These are phyloP conservation scores for Bombus confusus DNA, from an alignment of 1,140 invertebrate genomes.

Conservation along the genomic window DNA sequence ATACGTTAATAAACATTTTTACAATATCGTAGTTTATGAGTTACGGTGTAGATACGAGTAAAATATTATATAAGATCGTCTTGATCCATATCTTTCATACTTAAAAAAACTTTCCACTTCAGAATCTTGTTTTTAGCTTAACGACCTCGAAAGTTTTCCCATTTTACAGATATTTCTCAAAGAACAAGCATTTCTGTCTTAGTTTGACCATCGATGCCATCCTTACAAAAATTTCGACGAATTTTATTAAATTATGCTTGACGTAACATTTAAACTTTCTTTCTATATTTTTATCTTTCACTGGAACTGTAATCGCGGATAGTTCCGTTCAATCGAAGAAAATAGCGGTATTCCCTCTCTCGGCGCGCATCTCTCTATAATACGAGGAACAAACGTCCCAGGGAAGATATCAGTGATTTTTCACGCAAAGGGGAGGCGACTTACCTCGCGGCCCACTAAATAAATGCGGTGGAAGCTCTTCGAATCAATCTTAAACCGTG, in stretches of 20 bases:
- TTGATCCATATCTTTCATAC: neutral
- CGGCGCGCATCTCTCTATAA: slow-evolving; percentile 17
- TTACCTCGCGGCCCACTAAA: slow-evolving; percentile 63
- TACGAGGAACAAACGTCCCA: slow-evolving; percentile 54
- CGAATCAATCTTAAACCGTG: slow-evolving; percentile 53
- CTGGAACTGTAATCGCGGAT: neutral
- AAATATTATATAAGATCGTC: neutral
- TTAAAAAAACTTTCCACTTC: neutral
- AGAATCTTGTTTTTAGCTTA: neutral
- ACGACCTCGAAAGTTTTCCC: neutral
- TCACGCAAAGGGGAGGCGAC: slow-evolving; percentile 22
- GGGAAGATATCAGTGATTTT: slow-evolving; percentile 59
- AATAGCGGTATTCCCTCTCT: neutral
- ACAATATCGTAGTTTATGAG: neutral
- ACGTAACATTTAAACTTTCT: neutral
- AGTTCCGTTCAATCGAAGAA: neutral
- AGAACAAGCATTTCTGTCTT: neutral
- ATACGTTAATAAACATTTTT: neutral
- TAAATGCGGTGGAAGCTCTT: slow-evolving; percentile 65
- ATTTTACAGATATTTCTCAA: neutral
- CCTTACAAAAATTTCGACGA: neutral
- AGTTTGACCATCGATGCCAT: neutral
- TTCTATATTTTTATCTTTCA: too few species aligned
- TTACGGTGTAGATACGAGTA: too few species aligned
- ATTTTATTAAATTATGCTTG: neutral